These are phyloP conservation scores for Morpho deidamia DNA, from an alignment of 2,888 invertebrate genomes.

Conservation along the genomic window DNA sequence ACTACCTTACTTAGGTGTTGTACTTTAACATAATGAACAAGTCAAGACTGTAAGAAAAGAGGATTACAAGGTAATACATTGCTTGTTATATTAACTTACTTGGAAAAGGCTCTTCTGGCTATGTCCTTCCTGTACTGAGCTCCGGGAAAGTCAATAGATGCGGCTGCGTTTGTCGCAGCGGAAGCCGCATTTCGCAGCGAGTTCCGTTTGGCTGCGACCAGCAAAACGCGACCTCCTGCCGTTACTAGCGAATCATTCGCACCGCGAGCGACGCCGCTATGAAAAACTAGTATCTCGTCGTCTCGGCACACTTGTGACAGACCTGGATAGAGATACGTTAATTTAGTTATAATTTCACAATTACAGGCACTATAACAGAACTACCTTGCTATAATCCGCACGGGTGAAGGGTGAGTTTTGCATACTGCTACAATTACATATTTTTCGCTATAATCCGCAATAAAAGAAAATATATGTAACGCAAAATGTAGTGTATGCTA, in stretches of 20 bases:
- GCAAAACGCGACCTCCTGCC: slow-evolving; percentile 93
- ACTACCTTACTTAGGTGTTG: no score
- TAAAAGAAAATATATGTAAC: no score
- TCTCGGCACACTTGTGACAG: slow-evolving; percentile 73
- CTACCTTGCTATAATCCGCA: no score
- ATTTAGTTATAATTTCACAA: background rate
- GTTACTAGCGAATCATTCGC: slow-evolving; percentile 83
- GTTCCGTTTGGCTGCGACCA: slow-evolving; percentile 83
- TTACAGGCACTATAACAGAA: no score
- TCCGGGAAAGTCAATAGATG: slow-evolving; percentile 88
- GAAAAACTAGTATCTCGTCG: slow-evolving; percentile 83
- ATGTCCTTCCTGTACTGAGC: slow-evolving; percentile 94
- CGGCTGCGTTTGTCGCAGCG: slow-evolving; percentile 85
- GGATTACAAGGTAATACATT: no score
- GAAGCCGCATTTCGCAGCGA: slow-evolving; percentile 85
- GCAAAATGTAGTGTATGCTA: no score
- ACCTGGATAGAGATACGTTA: slow-evolving; percentile 50
- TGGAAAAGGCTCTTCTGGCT: slow-evolving; percentile 89
- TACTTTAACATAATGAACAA: no score
- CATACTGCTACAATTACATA: no score
- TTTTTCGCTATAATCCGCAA: no score
- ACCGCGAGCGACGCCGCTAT: slow-evolving; percentile 88
- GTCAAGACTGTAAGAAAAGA: no score
- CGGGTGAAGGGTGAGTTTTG: no score
- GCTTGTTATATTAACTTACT: slow-evolving; percentile 80